Evolutionary conservation across 1,140 invertebrate species (phyloP), one percentile per base, ranked within the genome.

Genomic region (Geopemphigus sp.): DNA sequence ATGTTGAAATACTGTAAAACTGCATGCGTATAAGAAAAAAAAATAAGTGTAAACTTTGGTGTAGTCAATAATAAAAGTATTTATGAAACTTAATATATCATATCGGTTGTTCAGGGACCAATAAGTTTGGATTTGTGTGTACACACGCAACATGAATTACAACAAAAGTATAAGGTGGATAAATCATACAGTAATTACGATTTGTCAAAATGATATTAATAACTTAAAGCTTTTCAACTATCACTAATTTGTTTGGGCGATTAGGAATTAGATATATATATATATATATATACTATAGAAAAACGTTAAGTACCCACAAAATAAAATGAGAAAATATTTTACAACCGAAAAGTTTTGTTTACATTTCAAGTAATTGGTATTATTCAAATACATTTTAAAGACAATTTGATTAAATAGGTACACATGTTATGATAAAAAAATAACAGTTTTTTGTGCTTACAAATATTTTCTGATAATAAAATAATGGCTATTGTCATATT

Each of bases 141-240:
- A 29, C 26, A 61, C 2, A 19, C 26, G 10, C 59, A 1, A 0
- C 12, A 68, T 14, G 14, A 0, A 12, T 19, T 66, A 22, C 5
- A 3, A 47, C 32, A 6, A 17, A 39, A 64, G 14, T 26, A 15
- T 50, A 50, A 70, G 15, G 15, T 15, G 19, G 19, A 45, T 70
- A 53, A 26, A 53, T 1, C 22, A 39, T 5, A 19, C 39, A 10
- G 26, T 70, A 26, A 70, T 50, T 14, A 50, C 45, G 50, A 26
- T 70, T 50, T 70, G 8, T 32, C 12, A 70, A 70, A 70, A 70
- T 53, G 10, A 5, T 50, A 19, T 53, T 50, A 26, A 53, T 70
- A 50, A 50, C 50, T 50, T n/a, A n/a, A n/a, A 26, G 50, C 24
- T 70, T 50, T n/a, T n/a, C n/a, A n/a, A n/a, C n/a, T n/a, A 70